Conservation (phyloP, 2,113 vertebrate genomes). For the Poeciliopsis turrubarensis region DNA sequence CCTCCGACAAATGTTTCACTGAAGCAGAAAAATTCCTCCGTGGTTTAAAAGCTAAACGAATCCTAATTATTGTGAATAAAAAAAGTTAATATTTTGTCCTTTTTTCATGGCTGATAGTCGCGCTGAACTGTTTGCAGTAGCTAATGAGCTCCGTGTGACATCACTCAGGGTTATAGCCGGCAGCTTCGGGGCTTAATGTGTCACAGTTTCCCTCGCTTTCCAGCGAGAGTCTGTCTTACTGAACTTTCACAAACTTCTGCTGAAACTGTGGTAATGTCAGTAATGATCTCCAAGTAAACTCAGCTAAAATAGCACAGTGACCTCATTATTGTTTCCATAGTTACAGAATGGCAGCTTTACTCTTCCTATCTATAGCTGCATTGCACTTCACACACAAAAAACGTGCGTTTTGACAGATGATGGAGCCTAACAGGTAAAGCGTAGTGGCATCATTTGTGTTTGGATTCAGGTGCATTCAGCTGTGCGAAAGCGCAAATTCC, state of each 20-base stretch:
- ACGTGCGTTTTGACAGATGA: slow-evolving; percentile 45
- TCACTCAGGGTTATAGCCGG: slow-evolving; percentile 56
- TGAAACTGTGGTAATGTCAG: slow-evolving; percentile 59
- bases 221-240: slow-evolving; percentile 38
- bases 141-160: slow-evolving; percentile 61
- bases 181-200: slow-evolving; percentile 41
- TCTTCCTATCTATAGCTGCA: slow-evolving; percentile 55
- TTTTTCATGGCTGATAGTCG: slow-evolving; percentile 32
- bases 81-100: slow-evolving; percentile 27
- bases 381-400: slow-evolving; percentile 52
- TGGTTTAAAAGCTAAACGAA: slow-evolving; percentile 60
- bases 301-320: slow-evolving; percentile 69
- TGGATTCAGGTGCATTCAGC: slow-evolving; percentile 16
- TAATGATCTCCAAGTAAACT: slow-evolving; percentile 70
- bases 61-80: slow-evolving; percentile 39
- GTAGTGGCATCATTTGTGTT: slow-evolving; percentile 2
- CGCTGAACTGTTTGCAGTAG: slow-evolving; percentile 52
- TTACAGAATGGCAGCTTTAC: slow-evolving; percentile 69
- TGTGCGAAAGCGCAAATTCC: slow-evolving; percentile 15
- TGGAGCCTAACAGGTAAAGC: slow-evolving; percentile 35
- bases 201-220: slow-evolving; percentile 43
- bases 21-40: slow-evolving; percentile 22
- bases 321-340: slow-evolving; percentile 76
- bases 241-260: slow-evolving; percentile 66
- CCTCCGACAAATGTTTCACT: slow-evolving; percentile 37